phyloP scores from a whole-genome alignment of 2,113 vertebrate species.

The Talpa occidentalis region DNA sequence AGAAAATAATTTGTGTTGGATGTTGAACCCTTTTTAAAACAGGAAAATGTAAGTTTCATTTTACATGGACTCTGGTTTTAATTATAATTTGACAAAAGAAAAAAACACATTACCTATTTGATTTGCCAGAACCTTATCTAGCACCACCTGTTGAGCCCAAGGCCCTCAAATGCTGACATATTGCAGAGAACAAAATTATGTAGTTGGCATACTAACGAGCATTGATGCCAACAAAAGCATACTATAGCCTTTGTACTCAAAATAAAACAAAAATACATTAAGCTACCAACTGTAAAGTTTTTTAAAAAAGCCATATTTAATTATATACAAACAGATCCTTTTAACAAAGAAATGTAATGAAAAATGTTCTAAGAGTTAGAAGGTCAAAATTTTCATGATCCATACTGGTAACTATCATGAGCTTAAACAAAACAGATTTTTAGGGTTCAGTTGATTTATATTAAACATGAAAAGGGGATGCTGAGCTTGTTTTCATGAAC shows the following conservation, averaged over 20 bases:
- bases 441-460: conserved; percentile 67
- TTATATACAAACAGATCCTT: conserved; percentile 81
- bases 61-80: conserved; percentile 86
- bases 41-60: conserved; percentile 85
- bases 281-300: conserved; percentile 89
- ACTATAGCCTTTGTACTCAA: conserved; percentile 86
- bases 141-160: conserved; percentile 88
- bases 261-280: conserved; percentile 86
- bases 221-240: conserved; percentile 88
- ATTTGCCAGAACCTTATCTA: conserved; percentile 89
- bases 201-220: conserved; percentile 82
- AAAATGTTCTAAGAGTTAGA: conserved; percentile 77
- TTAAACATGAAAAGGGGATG: conserved; percentile 74
- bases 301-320: conserved; percentile 88
- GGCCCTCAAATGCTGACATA: conserved; percentile 86
- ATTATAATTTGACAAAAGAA: conserved; percentile 90
- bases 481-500: conserved; percentile 70
- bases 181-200: conserved; percentile 86
- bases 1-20: conserved; percentile 82
- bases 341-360: conserved; percentile 75
- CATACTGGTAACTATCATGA: conserved; percentile 75
- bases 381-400: conserved; percentile 70
- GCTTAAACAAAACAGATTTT: conserved; percentile 81
- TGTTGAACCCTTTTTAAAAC: conserved; percentile 78
- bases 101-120: conserved; percentile 86